Base-by-base conservation (phyloP, 2,888 invertebrate species). In the Pogonocherus hispidulus region DNA sequence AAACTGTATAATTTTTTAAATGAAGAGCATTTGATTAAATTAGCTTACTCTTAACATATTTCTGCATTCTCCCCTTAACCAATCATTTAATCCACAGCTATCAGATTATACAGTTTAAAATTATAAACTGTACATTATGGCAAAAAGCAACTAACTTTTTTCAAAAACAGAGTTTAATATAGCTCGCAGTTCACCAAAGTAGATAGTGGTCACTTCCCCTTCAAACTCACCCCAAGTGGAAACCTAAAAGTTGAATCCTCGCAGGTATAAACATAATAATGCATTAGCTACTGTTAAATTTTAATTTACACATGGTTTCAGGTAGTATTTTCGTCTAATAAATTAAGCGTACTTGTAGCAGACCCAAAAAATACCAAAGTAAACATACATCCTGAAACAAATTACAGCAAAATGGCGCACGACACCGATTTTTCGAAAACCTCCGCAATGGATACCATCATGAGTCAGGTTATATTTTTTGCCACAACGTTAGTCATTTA, bases 241-340 rank as follows among this genome's bases (percentile, higher is more conserved):
- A 90, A 92, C 81, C 85, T 92, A 60, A 92, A 92, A 87, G 89
- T 92, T 67, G 87, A 90, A 65, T 90, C 91, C 1, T 90, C 91
- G 83, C 91, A 92, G 88, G 73, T 65, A 66, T 35, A 2, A 16
- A 18, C 32, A 35, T 5, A 16, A 19, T n/a, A 22, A 2, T 4
- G 1, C 11, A 3, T 22, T 16, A 2, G 5, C 2, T 5, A 23
- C 14, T n/a, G n/a, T n/a, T 18, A 22, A 23, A 9, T 1, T 16
- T 11, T 41, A 14, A 46, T 27, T 1, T 5, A 9, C 16, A 20
- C 14, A 49, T 49, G 27, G 23, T 82, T 81, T 22, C 78, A 92
- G 91, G 91, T 92, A 46, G 91, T 91, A 47, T 92, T 90, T 82
- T 90, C 91, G 82, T 90, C 91, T 1, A 89, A 91, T 68, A 91